phyloP scores from a whole-genome alignment of 2,113 vertebrate species.

The Galeopterus variegatus region DNA sequence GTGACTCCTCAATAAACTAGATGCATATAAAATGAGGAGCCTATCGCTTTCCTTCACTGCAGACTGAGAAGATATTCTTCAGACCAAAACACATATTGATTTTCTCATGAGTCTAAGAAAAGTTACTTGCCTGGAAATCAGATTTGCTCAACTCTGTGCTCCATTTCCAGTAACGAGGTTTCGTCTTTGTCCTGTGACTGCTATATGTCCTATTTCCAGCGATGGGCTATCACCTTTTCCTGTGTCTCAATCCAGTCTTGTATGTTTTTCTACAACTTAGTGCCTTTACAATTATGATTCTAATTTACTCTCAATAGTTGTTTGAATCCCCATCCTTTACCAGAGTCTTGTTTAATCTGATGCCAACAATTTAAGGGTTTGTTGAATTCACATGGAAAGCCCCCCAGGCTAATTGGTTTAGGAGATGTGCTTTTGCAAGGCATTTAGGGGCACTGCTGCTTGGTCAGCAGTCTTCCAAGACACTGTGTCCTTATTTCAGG shows the following conservation, averaged over 20 bases:
- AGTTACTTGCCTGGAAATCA: slow-evolving; percentile 53
- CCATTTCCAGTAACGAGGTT: not conserved
- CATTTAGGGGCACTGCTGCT: not conserved
- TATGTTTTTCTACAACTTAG: not conserved
- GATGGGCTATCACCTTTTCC: not conserved
- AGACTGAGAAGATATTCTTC: slow-evolving; percentile 61
- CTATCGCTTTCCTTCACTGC: slow-evolving; percentile 12
- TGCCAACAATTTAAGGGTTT: not conserved
- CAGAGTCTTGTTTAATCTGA: slow-evolving; percentile 16
- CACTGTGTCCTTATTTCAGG: not conserved
- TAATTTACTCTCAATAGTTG: not conserved
- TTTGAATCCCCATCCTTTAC: not conserved
- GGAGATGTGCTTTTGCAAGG: not conserved
- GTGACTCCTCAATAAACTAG: not conserved
- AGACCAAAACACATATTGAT: slow-evolving; percentile 60
- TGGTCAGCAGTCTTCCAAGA: not conserved
- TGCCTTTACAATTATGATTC: not conserved
- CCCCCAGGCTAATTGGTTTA: not conserved
- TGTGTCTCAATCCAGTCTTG: not conserved
- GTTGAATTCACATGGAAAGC: not conserved
- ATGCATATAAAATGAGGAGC: slow-evolving; percentile 6
- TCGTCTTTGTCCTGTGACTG: not conserved
- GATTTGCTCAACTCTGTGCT: slow-evolving; percentile 15
- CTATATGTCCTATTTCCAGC: not conserved
- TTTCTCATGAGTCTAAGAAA: slow-evolving; percentile 57